These are phyloP conservation scores for Tetragnatha montana DNA, from an alignment of 2,888 invertebrate species.

Conservation along the genomic window DNA sequence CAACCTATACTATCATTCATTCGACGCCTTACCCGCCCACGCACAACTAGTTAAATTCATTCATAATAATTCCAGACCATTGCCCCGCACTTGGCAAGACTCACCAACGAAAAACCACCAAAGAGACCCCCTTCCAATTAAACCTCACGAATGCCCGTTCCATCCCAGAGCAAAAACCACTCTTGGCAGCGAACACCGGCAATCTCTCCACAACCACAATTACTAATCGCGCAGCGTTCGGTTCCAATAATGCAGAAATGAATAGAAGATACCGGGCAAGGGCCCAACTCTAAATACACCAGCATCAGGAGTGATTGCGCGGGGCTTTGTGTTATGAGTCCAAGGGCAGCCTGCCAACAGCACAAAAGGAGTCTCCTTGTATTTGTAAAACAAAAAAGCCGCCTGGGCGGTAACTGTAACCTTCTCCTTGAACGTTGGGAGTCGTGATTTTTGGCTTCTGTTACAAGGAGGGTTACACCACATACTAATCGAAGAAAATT, in stretches of 20 bases:
- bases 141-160: no score
- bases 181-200: no score
- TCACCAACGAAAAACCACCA: no score
- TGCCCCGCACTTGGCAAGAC: no score
- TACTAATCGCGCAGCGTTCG: background rate
- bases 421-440: background rate
- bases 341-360: conserved; percentile 1
- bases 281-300: background rate
- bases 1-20: no score
- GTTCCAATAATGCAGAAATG: background rate
- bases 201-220: background rate
- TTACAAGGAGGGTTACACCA: background rate
- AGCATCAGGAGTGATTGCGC: background rate
- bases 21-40: no score
- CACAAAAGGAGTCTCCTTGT: background rate
- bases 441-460: background rate
- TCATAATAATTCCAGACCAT: no score
- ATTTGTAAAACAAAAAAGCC: background rate
- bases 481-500: no score
- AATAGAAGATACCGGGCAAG: background rate
- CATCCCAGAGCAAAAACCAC: no score
- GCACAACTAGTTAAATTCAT: no score
- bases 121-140: no score
- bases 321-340: background rate
- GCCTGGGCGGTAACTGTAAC: background rate